Evolutionary conservation across 1,140 invertebrate genomes (phyloP), one percentile per base, ranked within the genome.

Genomic region (Zaprionus ghesquierei): DNA sequence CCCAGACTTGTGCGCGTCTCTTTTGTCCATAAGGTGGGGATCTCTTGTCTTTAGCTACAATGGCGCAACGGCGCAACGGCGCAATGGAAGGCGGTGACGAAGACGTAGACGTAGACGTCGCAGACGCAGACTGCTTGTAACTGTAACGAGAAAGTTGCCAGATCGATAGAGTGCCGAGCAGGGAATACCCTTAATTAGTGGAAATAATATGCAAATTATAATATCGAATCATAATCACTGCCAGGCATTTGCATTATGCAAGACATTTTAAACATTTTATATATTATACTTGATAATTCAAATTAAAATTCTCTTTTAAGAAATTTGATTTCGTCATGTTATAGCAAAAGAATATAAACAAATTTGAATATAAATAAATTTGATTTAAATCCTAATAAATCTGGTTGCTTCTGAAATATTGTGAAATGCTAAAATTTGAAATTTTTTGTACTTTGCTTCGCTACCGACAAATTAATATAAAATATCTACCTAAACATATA

Each of bases 1-100:
- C 49, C 20, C 55, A 55, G 64, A 73, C 56, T 73, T 60, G 76
- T 69, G 69, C 64, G 61, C 70, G 74, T 66, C 49, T 85, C 77
- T 77, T 77, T 81, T 85, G 59, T 61, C 12, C 38, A 18, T 15
- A 4, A n/a, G 35, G n/a, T 3, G 5, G 31, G 23, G 68, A 70
- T 64, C 23, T 55, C 38, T n/a, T 15, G 5, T n/a, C 35, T 18
- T 8, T 8, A 5, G 18, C 2, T 10, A 2, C 41, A 9, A n/a
- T n/a, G 41, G 8, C n/a, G n/a, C n/a, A n/a, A n/a, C n/a, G n/a
- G n/a, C n/a, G n/a, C n/a, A n/a, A n/a, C n/a, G n/a, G n/a, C n/a
- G n/a, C n/a, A n/a, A n/a, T 44, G 41, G 41, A 18, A 74, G 35
- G 35, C n/a, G 35, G 13, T n/a, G n/a, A n/a, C 33, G 13, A 5